Evolutionary conservation across 2,888 invertebrate species (phyloP).

Genomic region (Eurytoma californica): DNA sequence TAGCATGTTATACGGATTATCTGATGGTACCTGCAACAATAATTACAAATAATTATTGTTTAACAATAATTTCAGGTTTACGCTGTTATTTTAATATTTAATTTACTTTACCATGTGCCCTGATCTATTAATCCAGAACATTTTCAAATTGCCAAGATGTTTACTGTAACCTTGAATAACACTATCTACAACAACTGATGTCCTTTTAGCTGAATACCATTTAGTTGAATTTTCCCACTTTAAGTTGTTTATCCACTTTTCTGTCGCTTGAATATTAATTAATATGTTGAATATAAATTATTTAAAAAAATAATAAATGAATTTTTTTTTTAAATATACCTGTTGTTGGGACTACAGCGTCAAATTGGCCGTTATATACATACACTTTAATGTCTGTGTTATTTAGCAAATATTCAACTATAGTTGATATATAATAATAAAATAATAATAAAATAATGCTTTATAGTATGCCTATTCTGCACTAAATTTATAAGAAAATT

Average conservation of each 20-base stretch:
- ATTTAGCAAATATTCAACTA: slow-evolving; percentile 66
- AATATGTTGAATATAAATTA: background rate
- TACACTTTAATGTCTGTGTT: slow-evolving; percentile 65
- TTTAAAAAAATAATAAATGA: background rate
- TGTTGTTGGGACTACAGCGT: slow-evolving; percentile 65
- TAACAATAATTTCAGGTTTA: background rate
- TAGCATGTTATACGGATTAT: background rate
- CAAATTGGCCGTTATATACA: slow-evolving; percentile 67
- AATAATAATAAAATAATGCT: background rate
- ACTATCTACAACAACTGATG: slow-evolving; percentile 61
- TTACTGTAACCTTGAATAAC: slow-evolving; percentile 86
- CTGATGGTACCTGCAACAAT: background rate
- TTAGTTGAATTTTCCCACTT: background rate
- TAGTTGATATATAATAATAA: no score
- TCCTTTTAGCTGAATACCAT: background rate
- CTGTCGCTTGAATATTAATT: background rate
- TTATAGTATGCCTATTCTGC: background rate
- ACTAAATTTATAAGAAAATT: background rate
- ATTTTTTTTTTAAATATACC: slow-evolving; percentile 53
- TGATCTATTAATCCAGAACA: slow-evolving; percentile 87
- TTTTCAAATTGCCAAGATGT: slow-evolving; percentile 80
- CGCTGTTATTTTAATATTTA: background rate
- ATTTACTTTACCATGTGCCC: slow-evolving; percentile 83
- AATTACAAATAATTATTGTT: background rate
- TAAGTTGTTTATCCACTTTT: background rate